A percentile compares a stretch with the other conserved stretches of the same genome.
phyloP scores from a whole-genome alignment of 2,113 vertebrate species.

The Prinia subflava region DNA sequence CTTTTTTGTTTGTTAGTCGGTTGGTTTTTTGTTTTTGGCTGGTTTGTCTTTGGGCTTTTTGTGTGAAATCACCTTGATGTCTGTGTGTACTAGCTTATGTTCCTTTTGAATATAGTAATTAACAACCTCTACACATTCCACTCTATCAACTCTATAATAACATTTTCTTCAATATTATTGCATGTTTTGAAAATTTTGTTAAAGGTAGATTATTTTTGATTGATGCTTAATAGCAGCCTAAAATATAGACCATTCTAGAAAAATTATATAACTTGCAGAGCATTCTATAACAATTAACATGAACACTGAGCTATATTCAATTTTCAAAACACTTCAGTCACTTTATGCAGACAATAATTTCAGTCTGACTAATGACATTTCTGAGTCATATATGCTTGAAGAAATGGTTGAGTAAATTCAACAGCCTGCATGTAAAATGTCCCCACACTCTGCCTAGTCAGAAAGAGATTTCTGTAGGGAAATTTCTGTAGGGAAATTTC shows the following conservation, averaged over 20 bases:
- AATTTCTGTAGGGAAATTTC: rapidly evolving
- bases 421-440: not conserved
- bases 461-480: not conserved
- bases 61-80: not conserved
- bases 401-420: not conserved
- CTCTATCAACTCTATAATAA: not conserved
- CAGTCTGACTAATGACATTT: not conserved
- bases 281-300: not conserved
- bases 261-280: not conserved
- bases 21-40: not conserved
- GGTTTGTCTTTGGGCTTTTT: rapidly evolving
- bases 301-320: not conserved
- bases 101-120: not conserved
- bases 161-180: not conserved
- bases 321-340: constrained; percentile 6
- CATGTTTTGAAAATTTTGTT: not conserved
- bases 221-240: not conserved
- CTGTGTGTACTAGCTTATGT: not conserved
- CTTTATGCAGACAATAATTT: not conserved
- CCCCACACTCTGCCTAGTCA: not conserved
- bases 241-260: not conserved
- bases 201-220: not conserved
- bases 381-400: not conserved
- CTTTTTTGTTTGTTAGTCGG: too few relatives aligned
- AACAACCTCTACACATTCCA: not conserved